phyloP scores from a whole-genome alignment of 2,113 vertebrate species.

The Coptodon bakossiorum region DNA sequence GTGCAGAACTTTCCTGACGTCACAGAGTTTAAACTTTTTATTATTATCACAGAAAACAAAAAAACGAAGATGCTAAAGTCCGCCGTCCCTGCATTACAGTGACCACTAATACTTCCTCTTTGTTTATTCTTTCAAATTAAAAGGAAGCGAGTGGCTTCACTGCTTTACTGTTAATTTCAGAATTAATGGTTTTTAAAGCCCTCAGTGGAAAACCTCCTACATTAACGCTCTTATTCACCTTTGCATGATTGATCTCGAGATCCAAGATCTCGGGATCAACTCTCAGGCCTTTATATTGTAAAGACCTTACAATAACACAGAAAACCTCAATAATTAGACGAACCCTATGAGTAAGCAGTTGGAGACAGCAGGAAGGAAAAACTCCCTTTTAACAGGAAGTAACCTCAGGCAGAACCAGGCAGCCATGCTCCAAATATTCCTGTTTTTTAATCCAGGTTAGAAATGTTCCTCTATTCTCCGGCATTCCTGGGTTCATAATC shows the following conservation, averaged over 20 bases:
- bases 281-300: neutral
- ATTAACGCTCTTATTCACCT: neutral
- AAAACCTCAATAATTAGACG: neutral
- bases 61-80: neutral
- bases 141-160: neutral
- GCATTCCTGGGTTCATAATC: neutral
- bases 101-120: neutral
- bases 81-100: neutral
- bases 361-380: neutral
- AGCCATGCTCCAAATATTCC: neutral
- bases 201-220: neutral
- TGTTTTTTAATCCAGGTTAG: neutral
- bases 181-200: neutral
- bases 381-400: neutral
- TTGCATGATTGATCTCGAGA: rapidly evolving
- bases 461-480: neutral
- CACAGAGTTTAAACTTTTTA: neutral
- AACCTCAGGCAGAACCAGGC: neutral
- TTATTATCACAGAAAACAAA: neutral
- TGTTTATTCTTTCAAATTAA: neutral
- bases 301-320: neutral
- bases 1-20: neutral
- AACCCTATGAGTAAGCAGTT: neutral
- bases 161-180: neutral
- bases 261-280: neutral